These are phyloP conservation scores for Cryptocephalus moraei DNA, from an alignment of 2,888 invertebrate species.

Conservation along the genomic window DNA sequence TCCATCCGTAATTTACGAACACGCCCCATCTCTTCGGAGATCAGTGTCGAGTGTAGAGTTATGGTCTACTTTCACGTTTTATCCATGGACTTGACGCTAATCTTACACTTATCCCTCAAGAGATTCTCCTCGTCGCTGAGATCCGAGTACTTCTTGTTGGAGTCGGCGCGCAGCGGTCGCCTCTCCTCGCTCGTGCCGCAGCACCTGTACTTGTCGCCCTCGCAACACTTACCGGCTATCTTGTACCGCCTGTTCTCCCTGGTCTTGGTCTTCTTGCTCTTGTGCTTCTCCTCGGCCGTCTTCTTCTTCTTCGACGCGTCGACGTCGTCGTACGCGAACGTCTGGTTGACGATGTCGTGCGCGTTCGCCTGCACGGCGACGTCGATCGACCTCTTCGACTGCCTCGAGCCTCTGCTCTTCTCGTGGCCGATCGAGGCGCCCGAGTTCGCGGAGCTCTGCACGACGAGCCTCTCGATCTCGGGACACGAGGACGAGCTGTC, in stretches of 20 bases:
- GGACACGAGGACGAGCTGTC: constrained; percentile 36
- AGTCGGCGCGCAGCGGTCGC: constrained; percentile 14
- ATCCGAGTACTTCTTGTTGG: constrained; percentile 14
- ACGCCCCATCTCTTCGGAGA: no score
- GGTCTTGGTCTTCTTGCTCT: constrained; percentile 25
- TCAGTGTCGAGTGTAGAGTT: no score
- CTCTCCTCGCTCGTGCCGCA: constrained; percentile 24
- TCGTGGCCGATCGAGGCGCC: constrained; percentile 36
- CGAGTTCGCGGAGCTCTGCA: constrained; percentile 38
- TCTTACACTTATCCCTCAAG: constrained; percentile 10
- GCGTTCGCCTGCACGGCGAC: constrained; percentile 50
- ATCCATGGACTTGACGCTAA: constrained; percentile 3
- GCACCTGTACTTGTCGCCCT: constrained; percentile 21
- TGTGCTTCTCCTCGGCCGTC: constrained; percentile 21
- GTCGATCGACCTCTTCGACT: constrained; percentile 41
- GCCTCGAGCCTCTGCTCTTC: constrained; percentile 36
- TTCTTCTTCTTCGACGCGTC: constrained; percentile 16
- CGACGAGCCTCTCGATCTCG: constrained; percentile 37
- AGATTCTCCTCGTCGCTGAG: constrained; percentile 13
- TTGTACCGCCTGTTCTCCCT: constrained; percentile 23
- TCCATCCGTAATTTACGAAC: no score
- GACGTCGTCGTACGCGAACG: constrained; percentile 22
- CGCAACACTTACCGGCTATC: constrained; percentile 14
- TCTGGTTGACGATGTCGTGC: constrained; percentile 39
- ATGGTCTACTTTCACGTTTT: no score